These are phyloP conservation scores for Pseudobourletiella spinata DNA, from an alignment of 1,140 invertebrate species.

Conservation along the genomic window DNA sequence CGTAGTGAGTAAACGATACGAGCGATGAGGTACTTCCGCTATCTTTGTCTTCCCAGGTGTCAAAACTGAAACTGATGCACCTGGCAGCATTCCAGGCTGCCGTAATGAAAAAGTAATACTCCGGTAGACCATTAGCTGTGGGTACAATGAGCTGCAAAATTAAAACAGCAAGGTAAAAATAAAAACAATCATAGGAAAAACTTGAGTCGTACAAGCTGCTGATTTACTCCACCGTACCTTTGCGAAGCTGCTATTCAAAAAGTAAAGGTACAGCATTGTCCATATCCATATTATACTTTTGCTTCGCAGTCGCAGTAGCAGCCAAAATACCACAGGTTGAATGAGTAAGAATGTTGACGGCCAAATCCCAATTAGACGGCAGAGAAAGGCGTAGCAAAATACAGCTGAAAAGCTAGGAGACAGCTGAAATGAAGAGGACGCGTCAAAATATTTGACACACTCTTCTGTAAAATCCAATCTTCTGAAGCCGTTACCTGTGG, in stretches of 20 bases:
- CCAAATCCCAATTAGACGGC: slow-evolving; percentile 38
- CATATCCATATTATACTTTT: slow-evolving; percentile 40
- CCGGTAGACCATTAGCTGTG: slow-evolving; percentile 16
- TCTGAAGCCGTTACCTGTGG: slow-evolving; percentile 15
- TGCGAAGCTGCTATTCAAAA: slow-evolving; percentile 40
- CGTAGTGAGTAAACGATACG: slow-evolving; percentile 54
- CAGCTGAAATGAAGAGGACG: too few species aligned
- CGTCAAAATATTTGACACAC: background rate
- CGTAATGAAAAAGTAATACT: slow-evolving; percentile 42
- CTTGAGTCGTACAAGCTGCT: background rate
- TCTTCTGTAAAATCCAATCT: too few species aligned
- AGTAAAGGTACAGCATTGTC: slow-evolving; percentile 39
- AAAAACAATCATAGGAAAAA: background rate
- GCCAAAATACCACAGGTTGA: slow-evolving; percentile 40
- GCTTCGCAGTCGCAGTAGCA: slow-evolving; percentile 38
- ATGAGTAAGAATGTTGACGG: slow-evolving; percentile 39
- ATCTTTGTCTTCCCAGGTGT: slow-evolving; percentile 40
- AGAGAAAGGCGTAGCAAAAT: slow-evolving; percentile 38
- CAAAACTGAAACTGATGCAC: slow-evolving; percentile 48
- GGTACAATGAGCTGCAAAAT: background rate
- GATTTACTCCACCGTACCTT: slow-evolving; percentile 32
- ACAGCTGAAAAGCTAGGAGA: slow-evolving; percentile 28
- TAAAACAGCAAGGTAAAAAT: background rate
- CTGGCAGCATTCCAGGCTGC: slow-evolving; percentile 49
- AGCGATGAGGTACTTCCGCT: slow-evolving; percentile 36